Evolutionary conservation across 2,797 vertebrate species (phyloP), one percentile per base, ranked within the genome.

Genomic region (Spinus pinus): DNA sequence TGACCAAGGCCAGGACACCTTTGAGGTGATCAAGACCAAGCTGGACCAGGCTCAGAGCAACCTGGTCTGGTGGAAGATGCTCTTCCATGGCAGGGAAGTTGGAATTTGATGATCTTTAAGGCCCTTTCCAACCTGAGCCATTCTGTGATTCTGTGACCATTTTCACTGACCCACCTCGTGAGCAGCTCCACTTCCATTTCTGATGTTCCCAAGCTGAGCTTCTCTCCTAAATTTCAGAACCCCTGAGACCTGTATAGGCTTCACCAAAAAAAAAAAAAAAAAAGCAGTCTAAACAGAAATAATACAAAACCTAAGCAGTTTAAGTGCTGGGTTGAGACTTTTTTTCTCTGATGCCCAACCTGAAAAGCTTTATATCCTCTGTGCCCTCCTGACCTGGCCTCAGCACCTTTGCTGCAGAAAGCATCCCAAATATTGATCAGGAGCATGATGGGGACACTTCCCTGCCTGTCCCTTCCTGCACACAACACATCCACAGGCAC

Each of bases 361-460:
- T 81, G 67, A 60, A 75, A 84, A 56, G 41, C 41, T 41, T 81
- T 79, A 20, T 9, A 41, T 49, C 37, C 51, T 46, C 81, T 0
- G 0, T 86, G 85, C 77, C 84, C 89, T 0, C 0, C 5, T 96
- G 92, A 95, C 97, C 92, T 72, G 91, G 73, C 86, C 85, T 86
- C 61, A 62, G 74, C 31, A 44, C 37, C 86, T 90, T 69, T 80
- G 51, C 69, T 62, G 86, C 87, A 80, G 88, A 90, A 56, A 70
- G 10, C 72, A 58, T 53, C 88, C 41, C 62, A 51, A 49, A 30
- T 82, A 95, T 95, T 91, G 78, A 89, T 82, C 21, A 11, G 44
- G 39, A 16, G 28, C 60, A 81, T 0, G 65, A 62, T 25, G 81
- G 50, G 60, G 82, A 61, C 50, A 12, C 46, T 80, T 44, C 23